Evolutionary conservation across 2,888 invertebrate species (phyloP), one percentile per base, ranked within the genome.

Genomic region (Nematopogon swammerdamellus): DNA sequence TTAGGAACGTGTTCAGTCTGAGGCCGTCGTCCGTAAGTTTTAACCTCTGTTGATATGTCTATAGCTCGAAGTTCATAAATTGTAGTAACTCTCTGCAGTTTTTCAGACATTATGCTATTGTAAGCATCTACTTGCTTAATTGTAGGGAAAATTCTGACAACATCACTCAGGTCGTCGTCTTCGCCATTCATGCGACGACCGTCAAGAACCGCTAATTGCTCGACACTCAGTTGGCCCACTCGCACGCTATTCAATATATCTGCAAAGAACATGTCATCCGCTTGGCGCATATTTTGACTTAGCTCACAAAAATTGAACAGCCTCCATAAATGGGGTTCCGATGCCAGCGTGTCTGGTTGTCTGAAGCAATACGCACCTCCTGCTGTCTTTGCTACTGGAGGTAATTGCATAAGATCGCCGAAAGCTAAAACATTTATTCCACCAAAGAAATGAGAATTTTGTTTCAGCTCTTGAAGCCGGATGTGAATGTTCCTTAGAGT

Each of bases 81-180:
- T 14, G 44, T 48, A 20, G 50, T 17, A 2, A 18, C 1, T n/a
- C 36, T 48, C 14, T 49, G 16, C 49, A 52, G 51, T 47, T 18
- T 14, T 5, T 8, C 19, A 17, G 19, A 54, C 50, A 58, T 59
- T 52, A 50, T 52, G 8, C 48, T 29, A 30, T 58, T 59, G 46
- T 59, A 59, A n/a, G 42, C 47, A 45, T 59, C 56, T 20, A 60
- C 57, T 50, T 56, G 55, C 47, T 45, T 59, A 1, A 58, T 48
- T 0, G 59, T 60, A 0, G 60, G 59, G 18, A 55, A 60, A 18
- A 60, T 60, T 1, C 58, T 50, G 1, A 59, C 56, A n/a, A 47
- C 57, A n/a, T 57, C 57, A 51, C n/a, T n/a, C n/a, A n/a, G n/a
- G n/a, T 59, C 56, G 55, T 54, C 49, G 59, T 59, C 2, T 56